These are phyloP conservation scores for Gnatocerus cornutus DNA, from an alignment of 2,888 invertebrate species.

Conservation along the genomic window DNA sequence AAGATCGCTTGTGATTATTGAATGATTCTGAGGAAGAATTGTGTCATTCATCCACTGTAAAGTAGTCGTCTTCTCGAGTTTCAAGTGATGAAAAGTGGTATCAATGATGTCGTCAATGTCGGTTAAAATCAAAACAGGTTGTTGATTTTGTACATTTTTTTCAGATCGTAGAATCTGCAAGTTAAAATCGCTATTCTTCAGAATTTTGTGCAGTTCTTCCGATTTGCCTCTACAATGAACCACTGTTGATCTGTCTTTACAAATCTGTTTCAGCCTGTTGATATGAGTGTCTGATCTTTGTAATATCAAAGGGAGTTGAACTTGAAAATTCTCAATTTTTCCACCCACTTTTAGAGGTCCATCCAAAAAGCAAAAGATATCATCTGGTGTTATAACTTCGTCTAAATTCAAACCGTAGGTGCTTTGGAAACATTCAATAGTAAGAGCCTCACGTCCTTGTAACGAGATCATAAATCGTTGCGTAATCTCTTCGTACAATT, in stretches of 20 bases:
- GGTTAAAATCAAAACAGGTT: too few relatives aligned
- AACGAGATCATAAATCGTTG: background rate
- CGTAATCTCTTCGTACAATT: constrained; percentile 2
- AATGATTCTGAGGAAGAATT: too few relatives aligned
- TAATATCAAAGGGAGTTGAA: background rate
- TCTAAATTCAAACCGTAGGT: background rate
- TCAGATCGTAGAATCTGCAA: background rate
- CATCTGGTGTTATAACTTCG: background rate
- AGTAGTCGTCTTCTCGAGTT: too few relatives aligned
- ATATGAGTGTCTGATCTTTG: background rate
- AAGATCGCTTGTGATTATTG: too few relatives aligned
- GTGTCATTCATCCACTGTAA: constrained; percentile 1
- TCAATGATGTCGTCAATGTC: background rate
- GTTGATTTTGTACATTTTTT: too few relatives aligned
- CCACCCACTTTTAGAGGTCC: background rate
- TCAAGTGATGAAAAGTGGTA: background rate
- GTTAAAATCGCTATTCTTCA: too few relatives aligned
- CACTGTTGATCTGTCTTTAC: background rate
- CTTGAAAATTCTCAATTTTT: background rate
- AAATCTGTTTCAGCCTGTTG: background rate
- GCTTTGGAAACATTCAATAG: background rate
- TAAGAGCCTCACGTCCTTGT: background rate
- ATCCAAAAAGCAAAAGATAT: background rate
- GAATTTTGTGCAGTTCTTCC: background rate
- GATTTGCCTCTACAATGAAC: constrained; percentile 5